Conservation (phyloP, 2,888 invertebrate species). For the Tachystola acroxantha region DNA sequence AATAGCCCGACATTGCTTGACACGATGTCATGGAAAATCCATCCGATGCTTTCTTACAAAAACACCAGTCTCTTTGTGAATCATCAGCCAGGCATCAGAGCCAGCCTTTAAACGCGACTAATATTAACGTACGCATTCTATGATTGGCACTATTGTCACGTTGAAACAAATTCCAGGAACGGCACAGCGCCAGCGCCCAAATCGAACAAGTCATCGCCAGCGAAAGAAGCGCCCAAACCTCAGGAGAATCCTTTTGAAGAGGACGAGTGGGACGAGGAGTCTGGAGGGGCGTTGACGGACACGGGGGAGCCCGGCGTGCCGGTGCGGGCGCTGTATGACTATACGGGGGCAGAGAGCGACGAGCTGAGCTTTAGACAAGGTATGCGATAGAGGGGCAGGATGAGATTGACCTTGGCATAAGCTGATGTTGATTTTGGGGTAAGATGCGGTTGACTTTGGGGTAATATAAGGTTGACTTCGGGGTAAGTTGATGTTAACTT, state of each 20-base stretch:
- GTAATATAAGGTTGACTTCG: too few relatives aligned
- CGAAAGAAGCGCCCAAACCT: conserved; percentile 44
- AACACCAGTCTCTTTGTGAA: too few relatives aligned
- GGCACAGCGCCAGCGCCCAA: conserved; percentile 60
- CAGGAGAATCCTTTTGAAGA: conserved; percentile 91
- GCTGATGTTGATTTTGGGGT: too few relatives aligned
- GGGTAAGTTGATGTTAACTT: too few relatives aligned
- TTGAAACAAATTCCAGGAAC: conserved; percentile 60
- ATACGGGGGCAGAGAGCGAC: conserved; percentile 97
- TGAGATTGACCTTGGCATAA: too few relatives aligned
- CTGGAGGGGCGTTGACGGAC: conserved; percentile 92
- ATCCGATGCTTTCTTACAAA: too few relatives aligned
- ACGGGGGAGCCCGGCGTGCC: conserved; percentile 96
- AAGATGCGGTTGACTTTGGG: neutral
- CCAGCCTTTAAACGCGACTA: too few relatives aligned
- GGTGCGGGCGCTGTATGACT: conserved; percentile 97
- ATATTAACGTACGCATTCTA: too few relatives aligned
- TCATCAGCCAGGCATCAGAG: too few relatives aligned
- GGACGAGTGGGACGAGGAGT: conserved; percentile 90
- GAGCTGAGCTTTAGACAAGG: conserved; percentile 98
- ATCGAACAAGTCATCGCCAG: conserved; percentile 59
- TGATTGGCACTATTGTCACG: too few relatives aligned
- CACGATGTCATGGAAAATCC: too few relatives aligned
- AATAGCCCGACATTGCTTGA: neutral
- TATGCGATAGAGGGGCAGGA: conserved; percentile 37